These are phyloP conservation scores for Ptyas mucosa DNA, from an alignment of 2,113 vertebrate genomes.

Conservation along the genomic window DNA sequence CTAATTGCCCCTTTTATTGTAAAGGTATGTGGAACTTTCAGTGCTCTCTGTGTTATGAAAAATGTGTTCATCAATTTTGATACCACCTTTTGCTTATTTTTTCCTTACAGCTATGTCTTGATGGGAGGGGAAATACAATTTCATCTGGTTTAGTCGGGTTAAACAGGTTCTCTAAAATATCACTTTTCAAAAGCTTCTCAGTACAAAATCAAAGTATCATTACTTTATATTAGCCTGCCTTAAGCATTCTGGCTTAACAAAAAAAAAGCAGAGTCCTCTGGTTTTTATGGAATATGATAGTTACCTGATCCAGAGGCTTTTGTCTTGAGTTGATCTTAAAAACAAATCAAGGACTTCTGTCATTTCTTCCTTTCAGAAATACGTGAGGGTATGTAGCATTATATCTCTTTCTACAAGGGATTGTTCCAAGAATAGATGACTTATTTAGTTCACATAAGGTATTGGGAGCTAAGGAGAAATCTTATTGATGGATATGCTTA, in stretches of 20 bases:
- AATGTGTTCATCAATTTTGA: not conserved
- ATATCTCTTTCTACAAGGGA: not conserved
- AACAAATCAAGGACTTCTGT: not conserved
- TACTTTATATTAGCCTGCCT: not conserved
- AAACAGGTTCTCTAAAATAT: not conserved
- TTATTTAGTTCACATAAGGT: not conserved
- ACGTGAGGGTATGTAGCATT: not conserved
- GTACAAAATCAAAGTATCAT: not conserved
- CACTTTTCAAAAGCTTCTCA: not conserved
- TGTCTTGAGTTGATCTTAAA: constrained; percentile 25
- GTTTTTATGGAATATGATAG: not conserved
- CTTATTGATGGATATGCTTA: not conserved
- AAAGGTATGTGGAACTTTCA: not conserved
- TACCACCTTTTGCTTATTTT: not conserved
- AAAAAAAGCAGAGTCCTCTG: not conserved
- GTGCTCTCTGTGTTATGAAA: not conserved
- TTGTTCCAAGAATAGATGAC: not conserved
- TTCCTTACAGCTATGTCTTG: not conserved
- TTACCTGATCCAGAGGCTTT: not conserved
- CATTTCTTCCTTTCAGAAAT: not conserved
- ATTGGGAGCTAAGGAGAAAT: not conserved
- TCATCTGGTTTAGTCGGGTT: not conserved
- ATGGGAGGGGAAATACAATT: not conserved
- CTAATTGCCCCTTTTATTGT: not conserved
- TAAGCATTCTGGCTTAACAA: not conserved